phyloP scores from a whole-genome alignment of 2,113 vertebrate genomes.

The Apeltes quadracus region DNA sequence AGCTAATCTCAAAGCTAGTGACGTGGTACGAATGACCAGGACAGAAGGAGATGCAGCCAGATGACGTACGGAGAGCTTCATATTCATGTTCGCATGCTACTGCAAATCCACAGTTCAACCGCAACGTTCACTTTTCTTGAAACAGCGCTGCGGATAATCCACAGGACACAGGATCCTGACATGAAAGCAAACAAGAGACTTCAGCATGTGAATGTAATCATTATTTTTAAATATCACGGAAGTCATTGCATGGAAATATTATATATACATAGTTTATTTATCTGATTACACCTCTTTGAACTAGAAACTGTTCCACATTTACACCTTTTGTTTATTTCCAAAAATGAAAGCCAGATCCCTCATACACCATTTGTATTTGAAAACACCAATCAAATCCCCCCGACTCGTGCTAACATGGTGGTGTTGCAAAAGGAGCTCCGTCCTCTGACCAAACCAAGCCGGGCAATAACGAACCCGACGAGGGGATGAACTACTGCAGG shows the following conservation, averaged over 20 bases:
- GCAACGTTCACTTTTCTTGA: neutral
- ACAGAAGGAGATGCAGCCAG: neutral
- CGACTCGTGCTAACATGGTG: no score
- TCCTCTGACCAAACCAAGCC: no score
- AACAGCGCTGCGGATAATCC: neutral
- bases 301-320: no score
- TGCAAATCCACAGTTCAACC: neutral
- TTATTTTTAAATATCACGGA: neutral
- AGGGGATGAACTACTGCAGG: constrained; percentile 19
- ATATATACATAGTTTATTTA: neutral
- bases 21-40: constrained; percentile 29
- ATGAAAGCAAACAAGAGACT: neutral
- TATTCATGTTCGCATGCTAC: neutral
- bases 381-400: no score
- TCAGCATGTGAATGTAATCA: neutral
- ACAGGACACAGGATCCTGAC: neutral
- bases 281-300: neutral
- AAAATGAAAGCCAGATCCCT: no score
- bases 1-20: constrained; percentile 36
- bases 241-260: neutral
- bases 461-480: no score
- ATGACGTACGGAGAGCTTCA: neutral
- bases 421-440: no score
- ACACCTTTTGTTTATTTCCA: neutral
- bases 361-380: no score